Conservation (phyloP, 2,888 invertebrate species). For the Mimumesa dahlbomi region DNA sequence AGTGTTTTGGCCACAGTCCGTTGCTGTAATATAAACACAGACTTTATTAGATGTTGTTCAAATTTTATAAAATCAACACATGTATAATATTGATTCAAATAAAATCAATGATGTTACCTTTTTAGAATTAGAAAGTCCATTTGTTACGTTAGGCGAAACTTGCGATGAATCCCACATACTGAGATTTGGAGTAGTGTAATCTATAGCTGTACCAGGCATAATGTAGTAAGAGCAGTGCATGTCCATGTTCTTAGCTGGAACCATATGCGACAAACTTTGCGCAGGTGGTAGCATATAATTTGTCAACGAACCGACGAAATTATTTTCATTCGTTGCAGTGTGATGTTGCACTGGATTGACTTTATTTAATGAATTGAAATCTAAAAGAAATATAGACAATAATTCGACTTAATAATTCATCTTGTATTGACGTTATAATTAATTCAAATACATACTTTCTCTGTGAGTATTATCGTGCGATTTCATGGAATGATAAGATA, state of each 20-base stretch:
- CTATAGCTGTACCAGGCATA: conserved; percentile 72
- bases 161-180: conserved; percentile 76
- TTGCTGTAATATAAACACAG: conserved; percentile 65
- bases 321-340: conserved; percentile 70
- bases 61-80: not conserved
- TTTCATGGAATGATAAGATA: conserved; percentile 74
- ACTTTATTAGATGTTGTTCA: too few species aligned
- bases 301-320: conserved; percentile 73
- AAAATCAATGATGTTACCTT: conserved; percentile 65
- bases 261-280: conserved; percentile 69
- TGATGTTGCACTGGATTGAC: conserved; percentile 69
- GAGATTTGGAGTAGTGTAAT: conserved; percentile 72
- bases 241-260: conserved; percentile 72
- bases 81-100: not conserved
- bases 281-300: conserved; percentile 73
- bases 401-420: not conserved
- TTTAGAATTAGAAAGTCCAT: conserved; percentile 69
- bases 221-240: conserved; percentile 76
- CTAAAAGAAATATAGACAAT: conserved; percentile 55
- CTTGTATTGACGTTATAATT: not conserved
- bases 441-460: conserved; percentile 68
- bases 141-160: conserved; percentile 67
- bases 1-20: conserved; percentile 81
- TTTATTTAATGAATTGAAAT: conserved; percentile 70
- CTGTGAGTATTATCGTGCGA: conserved; percentile 71